Evolutionary conservation across 2,888 invertebrate species (phyloP).

Genomic region (Globia sparganii): DNA sequence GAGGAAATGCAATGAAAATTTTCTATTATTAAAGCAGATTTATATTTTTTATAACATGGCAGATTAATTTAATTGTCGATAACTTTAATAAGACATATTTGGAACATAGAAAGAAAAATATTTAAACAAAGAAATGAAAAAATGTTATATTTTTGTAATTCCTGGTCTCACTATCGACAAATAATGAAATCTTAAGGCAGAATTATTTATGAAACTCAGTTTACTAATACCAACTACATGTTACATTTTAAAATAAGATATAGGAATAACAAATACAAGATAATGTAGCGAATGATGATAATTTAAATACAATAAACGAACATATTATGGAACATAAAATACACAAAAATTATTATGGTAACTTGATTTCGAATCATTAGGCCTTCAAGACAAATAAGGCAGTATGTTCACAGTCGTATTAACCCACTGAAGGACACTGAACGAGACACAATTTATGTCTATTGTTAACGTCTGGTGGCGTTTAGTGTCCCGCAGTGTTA

Average conservation of each 20-base stretch:
- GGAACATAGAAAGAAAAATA: background rate
- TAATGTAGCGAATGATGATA: constrained; percentile 37
- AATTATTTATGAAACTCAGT: constrained; percentile 55
- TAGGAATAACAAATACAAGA: constrained; percentile 43
- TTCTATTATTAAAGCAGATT: constrained; percentile 31
- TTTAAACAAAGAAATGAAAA: background rate
- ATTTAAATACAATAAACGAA: constrained; percentile 31
- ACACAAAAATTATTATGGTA: constrained; percentile 52
- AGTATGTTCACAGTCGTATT: background rate
- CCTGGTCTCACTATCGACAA: constrained; percentile 42
- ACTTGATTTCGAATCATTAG: constrained; percentile 44
- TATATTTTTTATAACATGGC: constrained; percentile 27
- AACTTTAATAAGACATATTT: constrained; percentile 12
- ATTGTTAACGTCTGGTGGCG: background rate
- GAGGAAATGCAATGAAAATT: constrained; percentile 25
- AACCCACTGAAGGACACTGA: background rate
- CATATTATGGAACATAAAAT: constrained; percentile 25
- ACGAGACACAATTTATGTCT: background rate
- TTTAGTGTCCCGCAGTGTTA: background rate
- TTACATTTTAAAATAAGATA: constrained; percentile 10
- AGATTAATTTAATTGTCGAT: constrained; percentile 40
- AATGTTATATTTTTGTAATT: background rate
- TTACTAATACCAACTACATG: constrained; percentile 26
- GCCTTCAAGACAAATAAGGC: constrained; percentile 27
- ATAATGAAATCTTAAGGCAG: constrained; percentile 43